Evolutionary conservation across 2,888 invertebrate species (phyloP).

Genomic region (Drosophila tripunctata): DNA sequence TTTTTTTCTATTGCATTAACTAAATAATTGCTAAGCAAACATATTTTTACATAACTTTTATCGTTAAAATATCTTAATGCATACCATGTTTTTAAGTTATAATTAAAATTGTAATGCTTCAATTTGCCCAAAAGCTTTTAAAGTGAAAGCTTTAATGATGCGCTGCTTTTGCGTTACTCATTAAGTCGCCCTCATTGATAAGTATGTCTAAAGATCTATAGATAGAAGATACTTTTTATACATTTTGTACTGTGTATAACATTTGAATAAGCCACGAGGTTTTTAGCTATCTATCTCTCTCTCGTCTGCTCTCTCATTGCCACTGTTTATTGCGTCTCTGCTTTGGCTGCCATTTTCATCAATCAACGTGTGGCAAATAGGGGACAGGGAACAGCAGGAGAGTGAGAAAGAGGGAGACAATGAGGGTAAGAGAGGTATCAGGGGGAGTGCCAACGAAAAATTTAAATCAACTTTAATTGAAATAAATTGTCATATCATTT

Average conservation of each 20-base stretch:
- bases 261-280: conserved; percentile 30
- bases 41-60: too few species aligned
- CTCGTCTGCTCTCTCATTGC: neutral
- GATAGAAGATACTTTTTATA: conserved; percentile 11
- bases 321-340: conserved; percentile 23
- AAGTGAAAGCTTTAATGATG: conserved; percentile 12
- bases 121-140: neutral
- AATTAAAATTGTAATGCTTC: neutral
- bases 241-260: conserved; percentile 11
- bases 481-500: conserved; percentile 81
- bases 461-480: conserved; percentile 81
- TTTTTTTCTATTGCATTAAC: too few species aligned
- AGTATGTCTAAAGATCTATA: conserved; percentile 20
- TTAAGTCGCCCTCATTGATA: conserved; percentile 29
- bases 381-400: neutral
- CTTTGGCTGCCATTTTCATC: conserved; percentile 47
- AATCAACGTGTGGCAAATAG: conserved; percentile 42
- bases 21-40: too few species aligned
- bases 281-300: conserved; percentile 6
- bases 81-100: neutral
- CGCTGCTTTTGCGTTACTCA: conserved; percentile 1
- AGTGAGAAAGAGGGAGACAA: too few species aligned
- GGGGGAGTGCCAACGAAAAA: conserved; percentile 32
- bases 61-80: too few species aligned
- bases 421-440: too few species aligned